Evolutionary conservation across 2,113 vertebrate genomes (phyloP), one percentile per base, ranked within the genome.

Genomic region (Stigmatopora nigra): DNA sequence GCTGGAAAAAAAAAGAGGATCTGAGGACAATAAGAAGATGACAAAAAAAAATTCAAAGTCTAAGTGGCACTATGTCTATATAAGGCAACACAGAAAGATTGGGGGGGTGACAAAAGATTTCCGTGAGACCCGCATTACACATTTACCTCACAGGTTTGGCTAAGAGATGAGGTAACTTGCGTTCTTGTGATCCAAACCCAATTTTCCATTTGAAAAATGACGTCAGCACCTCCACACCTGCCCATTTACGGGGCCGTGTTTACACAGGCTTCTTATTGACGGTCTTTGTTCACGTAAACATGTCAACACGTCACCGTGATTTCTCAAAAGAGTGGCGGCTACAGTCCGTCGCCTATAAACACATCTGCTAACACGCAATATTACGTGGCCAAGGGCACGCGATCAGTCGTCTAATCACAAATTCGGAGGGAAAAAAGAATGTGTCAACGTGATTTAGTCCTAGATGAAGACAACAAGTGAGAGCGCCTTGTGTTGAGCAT

Each of bases 101-200:
- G 15, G 67, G 9, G 0, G 7, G 17, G 46, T 63, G 67, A 57
- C 45, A 3, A 69, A 65, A 57, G 38, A 31, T 53, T 61, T 61
- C 19, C 59, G 59, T 61, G 71, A 65, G 80, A 79, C 79, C 78
- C 78, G 79, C 69, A 74, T 79, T 64, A 81, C 77, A 78, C 74
- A 58, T 88, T 82, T 86, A 89, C 81, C 82, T 85, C 85, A 83
- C 84, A 85, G 83, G 73, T 86, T 88, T 83, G 83, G 82, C 71
- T 88, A 70, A 63, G 64, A 38, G 78, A 86, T 89, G 89, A 90
- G 82, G 87, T 84, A 87, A 87, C 72, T 76, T 70, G 68, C 63
- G 62, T 25, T 44, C n/a, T 55, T 44, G 1, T 25, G 49, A 38
- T 41, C 44, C 49, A 44, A 25, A 41, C 67, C 47, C 70, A 74